phyloP scores from a whole-genome alignment of 2,888 invertebrate genomes.

The Entomobrya proxima region DNA sequence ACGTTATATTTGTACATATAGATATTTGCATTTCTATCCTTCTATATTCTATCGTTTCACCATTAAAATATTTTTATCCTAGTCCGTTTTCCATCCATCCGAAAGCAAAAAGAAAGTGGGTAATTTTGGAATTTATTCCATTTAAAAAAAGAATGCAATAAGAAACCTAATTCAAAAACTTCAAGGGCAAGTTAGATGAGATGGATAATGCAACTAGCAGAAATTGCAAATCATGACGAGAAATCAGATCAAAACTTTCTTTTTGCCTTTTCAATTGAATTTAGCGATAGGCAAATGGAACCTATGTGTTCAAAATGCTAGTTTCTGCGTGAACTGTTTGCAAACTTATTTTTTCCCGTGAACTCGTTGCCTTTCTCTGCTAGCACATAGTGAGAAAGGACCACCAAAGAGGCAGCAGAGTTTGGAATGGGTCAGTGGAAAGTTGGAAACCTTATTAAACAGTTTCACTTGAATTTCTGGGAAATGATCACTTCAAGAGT shows the following conservation, averaged over 20 bases:
- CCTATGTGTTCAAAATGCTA: neutral
- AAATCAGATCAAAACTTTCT: constrained; percentile 16
- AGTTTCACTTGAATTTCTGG: neutral
- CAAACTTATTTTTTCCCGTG: neutral
- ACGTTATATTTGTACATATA: no score
- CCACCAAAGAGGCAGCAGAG: neutral
- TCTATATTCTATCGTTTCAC: no score
- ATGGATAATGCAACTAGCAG: neutral
- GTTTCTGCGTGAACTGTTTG: neutral
- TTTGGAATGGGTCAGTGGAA: constrained; percentile 22
- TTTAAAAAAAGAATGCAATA: neutral
- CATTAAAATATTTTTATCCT: no score
- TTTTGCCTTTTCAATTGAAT: neutral
- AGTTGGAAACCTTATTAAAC: neutral
- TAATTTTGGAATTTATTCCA: no score
- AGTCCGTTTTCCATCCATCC: no score
- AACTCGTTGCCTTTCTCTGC: constrained; percentile 9
- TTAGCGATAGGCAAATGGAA: neutral
- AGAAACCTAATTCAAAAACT: neutral
- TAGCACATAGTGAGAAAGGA: no score
- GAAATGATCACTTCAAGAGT: no score
- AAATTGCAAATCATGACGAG: constrained; percentile 27
- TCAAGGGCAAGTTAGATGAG: neutral
- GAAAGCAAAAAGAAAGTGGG: no score
- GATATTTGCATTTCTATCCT: no score